phyloP scores from a whole-genome alignment of 2,888 invertebrate species.

The Drosophila helvetica region DNA sequence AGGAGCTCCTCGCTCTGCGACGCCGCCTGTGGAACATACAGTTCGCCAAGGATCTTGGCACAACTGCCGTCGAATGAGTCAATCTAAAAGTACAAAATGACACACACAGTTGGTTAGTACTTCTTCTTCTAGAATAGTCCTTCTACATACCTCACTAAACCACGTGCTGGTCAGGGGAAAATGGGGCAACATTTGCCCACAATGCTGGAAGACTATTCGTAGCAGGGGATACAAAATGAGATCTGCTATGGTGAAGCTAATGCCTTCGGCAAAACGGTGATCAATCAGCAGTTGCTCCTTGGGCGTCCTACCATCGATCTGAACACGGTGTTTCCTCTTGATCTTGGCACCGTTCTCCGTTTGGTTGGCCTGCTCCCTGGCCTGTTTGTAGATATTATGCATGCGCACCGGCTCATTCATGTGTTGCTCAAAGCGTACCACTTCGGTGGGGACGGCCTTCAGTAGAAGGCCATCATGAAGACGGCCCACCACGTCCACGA shows the following conservation, averaged over 20 bases:
- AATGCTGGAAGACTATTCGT: slow-evolving; percentile 86
- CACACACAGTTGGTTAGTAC: neutral
- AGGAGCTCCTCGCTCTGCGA: slow-evolving; percentile 40
- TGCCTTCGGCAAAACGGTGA: slow-evolving; percentile 93
- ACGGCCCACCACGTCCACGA: slow-evolving; percentile 85
- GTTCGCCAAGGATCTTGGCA: slow-evolving; percentile 66
- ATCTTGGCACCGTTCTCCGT: slow-evolving; percentile 49
- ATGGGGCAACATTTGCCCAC: slow-evolving; percentile 68
- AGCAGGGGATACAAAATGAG: slow-evolving; percentile 90
- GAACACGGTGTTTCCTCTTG: slow-evolving; percentile 81
- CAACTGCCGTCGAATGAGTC: slow-evolving; percentile 75
- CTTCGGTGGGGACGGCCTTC: slow-evolving; percentile 87
- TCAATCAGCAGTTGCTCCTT: slow-evolving; percentile 82
- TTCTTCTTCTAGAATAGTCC: neutral
- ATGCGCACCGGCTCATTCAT: slow-evolving; percentile 92
- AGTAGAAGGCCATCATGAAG: slow-evolving; percentile 83
- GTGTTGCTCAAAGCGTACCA: slow-evolving; percentile 93
- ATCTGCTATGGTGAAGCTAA: slow-evolving; percentile 92
- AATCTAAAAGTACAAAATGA: slow-evolving; percentile 57
- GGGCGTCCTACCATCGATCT: slow-evolving; percentile 84
- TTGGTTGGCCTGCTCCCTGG: slow-evolving; percentile 86
- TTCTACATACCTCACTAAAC: slow-evolving; percentile 84
- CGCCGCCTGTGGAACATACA: slow-evolving; percentile 53
- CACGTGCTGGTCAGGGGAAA: slow-evolving; percentile 88
- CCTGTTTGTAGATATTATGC: slow-evolving; percentile 93